A percentile compares a stretch with the other conserved stretches of the same genome.
phyloP scores from a whole-genome alignment of 2,113 vertebrate genomes.

The Hyperopisus bebe region DNA sequence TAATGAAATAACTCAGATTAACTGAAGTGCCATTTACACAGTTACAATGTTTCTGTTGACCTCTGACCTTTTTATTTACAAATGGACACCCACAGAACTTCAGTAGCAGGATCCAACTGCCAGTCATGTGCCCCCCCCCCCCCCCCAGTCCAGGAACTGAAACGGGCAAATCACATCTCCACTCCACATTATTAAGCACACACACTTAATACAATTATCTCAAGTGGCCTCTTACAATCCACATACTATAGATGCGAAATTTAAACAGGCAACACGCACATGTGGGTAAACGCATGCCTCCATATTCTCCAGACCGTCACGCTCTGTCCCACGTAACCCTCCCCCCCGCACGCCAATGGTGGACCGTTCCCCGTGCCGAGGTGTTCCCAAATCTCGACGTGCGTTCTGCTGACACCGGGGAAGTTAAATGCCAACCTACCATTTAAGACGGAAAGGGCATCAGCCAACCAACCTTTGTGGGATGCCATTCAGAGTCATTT shows the following conservation, averaged over 20 bases:
- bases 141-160: not conserved
- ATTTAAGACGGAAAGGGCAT: slow-evolving; percentile 75
- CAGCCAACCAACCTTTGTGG: slow-evolving; percentile 68
- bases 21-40: not conserved
- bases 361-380: slow-evolving; percentile 26
- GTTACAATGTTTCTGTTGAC: not conserved
- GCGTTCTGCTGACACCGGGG: slow-evolving; percentile 67
- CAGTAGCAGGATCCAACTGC: not conserved
- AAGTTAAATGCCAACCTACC: slow-evolving; percentile 77
- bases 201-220: slow-evolving; percentile 59
- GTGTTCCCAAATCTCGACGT: slow-evolving; percentile 60
- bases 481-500: slow-evolving; percentile 67
- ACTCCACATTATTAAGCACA: slow-evolving; percentile 41
- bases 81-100: not conserved
- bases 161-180: slow-evolving; percentile 41
- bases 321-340: not conserved
- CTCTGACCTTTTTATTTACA: not conserved
- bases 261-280: slow-evolving; percentile 42
- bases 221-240: slow-evolving; percentile 55
- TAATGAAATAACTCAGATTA: not conserved
- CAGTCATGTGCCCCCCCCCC: not conserved
- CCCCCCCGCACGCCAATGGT: not conserved
- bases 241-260: slow-evolving; percentile 57
- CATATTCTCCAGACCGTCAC: not conserved
- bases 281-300: not conserved